Evolutionary conservation across 2,113 vertebrate species (phyloP), one percentile per base, ranked within the genome.

Genomic region (Callithrix jacchus): DNA sequence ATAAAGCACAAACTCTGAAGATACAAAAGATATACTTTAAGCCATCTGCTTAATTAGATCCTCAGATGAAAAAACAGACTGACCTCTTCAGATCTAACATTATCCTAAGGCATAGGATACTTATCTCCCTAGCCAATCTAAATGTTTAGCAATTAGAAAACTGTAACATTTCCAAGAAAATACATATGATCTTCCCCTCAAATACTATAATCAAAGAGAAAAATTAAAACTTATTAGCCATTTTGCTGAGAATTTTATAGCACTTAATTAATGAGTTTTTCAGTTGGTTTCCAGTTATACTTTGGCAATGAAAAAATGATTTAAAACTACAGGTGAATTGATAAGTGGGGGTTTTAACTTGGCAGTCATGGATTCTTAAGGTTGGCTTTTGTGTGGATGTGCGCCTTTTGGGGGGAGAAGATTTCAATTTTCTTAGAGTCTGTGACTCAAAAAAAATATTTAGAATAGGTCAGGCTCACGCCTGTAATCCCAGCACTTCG

Each of bases 61-160:
- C 42, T 82, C 61, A 74, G 86, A 91, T 81, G 58, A 96, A 97
- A 97, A 93, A 56, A 92, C 56, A 93, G 61, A 56, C 21, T 30
- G 93, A 52, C 14, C 49, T 90, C 66, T 84, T 94, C 40, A 79
- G 77, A 54, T 83, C 25, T 93, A n/a, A 91, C 23, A 58, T 8
- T 86, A 94, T 77, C 49, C 45, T 76, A 6, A 93, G 74, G 82
- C 84, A 91, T 4, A 94, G 49, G 35, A 73, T 27, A 88, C 12
- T 95, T 74, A 79, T 16, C 16, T 93, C 86, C 66, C 87, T 56
- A 85, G 61, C 47, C 95, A 87, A 90, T 70, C 61, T 85, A 87
- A 94, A 87, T 21, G 52, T 30, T 45, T 73, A 87, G 17, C 83
- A 77, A 88, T 61, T 87, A 77, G 45, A 68, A 93, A 93, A 95